Evolutionary conservation across 2,113 vertebrate species (phyloP).

Genomic region (Petromus typicus): DNA sequence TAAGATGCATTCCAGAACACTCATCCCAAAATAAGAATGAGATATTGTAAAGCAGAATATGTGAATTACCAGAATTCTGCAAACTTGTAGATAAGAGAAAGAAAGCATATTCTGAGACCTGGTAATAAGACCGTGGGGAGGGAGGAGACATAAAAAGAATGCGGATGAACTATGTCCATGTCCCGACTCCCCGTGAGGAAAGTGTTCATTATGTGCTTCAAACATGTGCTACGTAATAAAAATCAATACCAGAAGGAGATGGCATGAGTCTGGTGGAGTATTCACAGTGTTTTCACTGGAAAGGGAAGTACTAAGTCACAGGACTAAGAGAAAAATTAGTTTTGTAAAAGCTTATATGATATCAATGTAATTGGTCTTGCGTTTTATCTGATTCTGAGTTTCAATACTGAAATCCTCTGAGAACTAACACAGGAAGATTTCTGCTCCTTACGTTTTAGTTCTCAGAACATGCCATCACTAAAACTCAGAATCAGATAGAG

Average conservation of each 20-base stretch:
- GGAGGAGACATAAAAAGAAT: not conserved
- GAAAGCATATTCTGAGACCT: not conserved
- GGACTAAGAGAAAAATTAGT: not conserved
- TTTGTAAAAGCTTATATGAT: not conserved
- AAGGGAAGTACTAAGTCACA: not conserved
- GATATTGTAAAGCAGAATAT: not conserved
- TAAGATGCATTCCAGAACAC: not conserved
- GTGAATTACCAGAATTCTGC: not conserved
- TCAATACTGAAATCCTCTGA: not conserved
- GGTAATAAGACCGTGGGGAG: not conserved
- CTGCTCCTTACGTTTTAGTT: not conserved
- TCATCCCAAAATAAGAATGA: constrained; percentile 24
- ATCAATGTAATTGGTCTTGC: not conserved
- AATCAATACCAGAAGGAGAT: not conserved
- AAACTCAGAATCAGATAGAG: not conserved
- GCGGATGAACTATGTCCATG: not conserved
- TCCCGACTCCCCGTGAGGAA: not conserved
- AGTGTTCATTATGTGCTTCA: not conserved
- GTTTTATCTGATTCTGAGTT: not conserved
- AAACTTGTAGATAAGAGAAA: not conserved
- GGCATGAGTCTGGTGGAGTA: not conserved
- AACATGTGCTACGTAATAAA: not conserved
- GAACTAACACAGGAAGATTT: not conserved
- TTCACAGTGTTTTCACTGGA: not conserved
- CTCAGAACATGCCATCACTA: not conserved